Evolutionary conservation across 1,140 invertebrate species (phyloP), one percentile per base, ranked within the genome.

Genomic region (Lasaia peninsularis): DNA sequence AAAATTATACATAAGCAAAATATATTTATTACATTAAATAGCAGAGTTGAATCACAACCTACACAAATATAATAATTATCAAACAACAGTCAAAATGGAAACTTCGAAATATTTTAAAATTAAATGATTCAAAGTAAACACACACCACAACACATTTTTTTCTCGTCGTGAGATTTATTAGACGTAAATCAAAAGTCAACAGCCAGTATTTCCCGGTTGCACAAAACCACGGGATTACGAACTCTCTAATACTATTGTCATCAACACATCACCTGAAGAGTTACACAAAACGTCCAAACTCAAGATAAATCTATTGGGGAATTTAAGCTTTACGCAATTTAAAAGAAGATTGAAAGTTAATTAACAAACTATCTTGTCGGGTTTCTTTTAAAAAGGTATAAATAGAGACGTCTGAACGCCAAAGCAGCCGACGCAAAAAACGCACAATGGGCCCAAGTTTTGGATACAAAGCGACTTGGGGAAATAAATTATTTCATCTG

Each of bases 401-500:
- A 88, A 88, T 88, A 74, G 81, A 86, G 82, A 80, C 65, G 75
- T 86, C 76, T 67, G 65, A 73, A 69, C 75, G 72, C 69, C 74
- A 86, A 85, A 86, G 80, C 73, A 62, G 56, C 82, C 80, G 85
- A 76, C 74, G 72, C 75, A 85, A 88, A 88, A 88, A 82, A 78
- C 65, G 59, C 62, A 88, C 83, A 88, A 88, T 80, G 71, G 76
- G 66, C 60, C 75, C 69, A 65, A 86, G 81, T 84, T 85, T 80
- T 76, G 81, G 71, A 82, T 71, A 88, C 83, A 88, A 88, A 78
- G 78, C 73, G 80, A 86, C 83, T 78, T 78, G 60, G 79, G 73
- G 78, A 82, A 82, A 88, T 88, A 88, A 88, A 88, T 88, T 86
- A 88, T 88, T 88, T 88, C 85, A 86, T 85, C 81, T 86, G 85